Base-by-base conservation (phyloP, 2,888 invertebrate species). In the Trissolcus japonicus region DNA sequence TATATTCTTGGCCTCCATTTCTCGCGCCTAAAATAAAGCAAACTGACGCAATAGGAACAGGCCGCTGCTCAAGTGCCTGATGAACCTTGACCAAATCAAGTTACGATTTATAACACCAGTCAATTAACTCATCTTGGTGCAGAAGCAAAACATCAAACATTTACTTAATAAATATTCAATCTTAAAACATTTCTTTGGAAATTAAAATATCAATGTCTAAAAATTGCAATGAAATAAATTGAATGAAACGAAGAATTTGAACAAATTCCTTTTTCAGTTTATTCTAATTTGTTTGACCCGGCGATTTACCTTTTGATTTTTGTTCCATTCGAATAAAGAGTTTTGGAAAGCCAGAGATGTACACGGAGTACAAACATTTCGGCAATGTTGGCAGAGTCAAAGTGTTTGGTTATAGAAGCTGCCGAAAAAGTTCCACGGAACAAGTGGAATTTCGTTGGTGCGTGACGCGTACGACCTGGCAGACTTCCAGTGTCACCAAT, bases 401-500 rank as follows among this genome's bases (percentile, higher is more conserved):
- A 41, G 68, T 61, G 48, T 61, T 62, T 59, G 50, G 19, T 35
- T n/a, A 35, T 16, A n/a, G 25, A 19, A 29, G 41, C 43, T 43
- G 53, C 25, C 53, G 62, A 67, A 74, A 74, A 74, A 74, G 73
- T 74, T 74, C 11, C 60, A 50, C 55, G 46, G 66, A 57, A 66
- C 74, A 57, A 73, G 66, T 73, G 74, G 62, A 62, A 74, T 67
- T 74, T 43, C 51, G 61, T 60, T 48, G 75, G 56, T 63, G 68
- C 75, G 68, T 75, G 69, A 76, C 69, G 50, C 51, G 59, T 61
- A 40, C 61, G 72, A 76, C 68, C 79, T 81, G 79, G 80, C 79
- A 68, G 17, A 29, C 35, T 72, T 77, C 80, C 81, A 81, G 59
- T 67, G 51, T 68, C 61, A 63, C 68, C 53, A 56, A 56, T 51